Percentiles rank a stretch among this genome's conserved stretches.
Evolutionary conservation across 2,113 vertebrate species (phyloP).

Genomic region (Ceuthmochares aereus): DNA sequence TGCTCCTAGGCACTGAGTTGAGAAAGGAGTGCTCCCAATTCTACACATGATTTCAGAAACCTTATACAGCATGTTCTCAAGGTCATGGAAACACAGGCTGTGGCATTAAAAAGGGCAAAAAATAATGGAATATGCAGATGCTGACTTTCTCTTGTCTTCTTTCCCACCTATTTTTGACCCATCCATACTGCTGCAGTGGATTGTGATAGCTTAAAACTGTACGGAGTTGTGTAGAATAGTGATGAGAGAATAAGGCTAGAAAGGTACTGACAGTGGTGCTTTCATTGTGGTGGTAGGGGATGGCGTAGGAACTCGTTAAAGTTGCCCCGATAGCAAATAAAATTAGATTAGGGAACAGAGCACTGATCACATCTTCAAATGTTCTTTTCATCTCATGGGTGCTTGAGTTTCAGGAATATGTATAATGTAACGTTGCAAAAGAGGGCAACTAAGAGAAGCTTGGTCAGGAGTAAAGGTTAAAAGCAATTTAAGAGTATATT

Average conservation of each 20-base stretch:
- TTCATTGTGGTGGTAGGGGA: neutral
- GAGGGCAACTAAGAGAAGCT: constrained; percentile 13
- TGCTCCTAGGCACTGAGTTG: neutral
- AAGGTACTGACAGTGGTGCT: neutral
- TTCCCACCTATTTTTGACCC: fast-evolving
- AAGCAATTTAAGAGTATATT: neutral
- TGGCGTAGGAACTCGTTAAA: neutral
- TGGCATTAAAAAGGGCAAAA: neutral
- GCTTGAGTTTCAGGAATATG: constrained; percentile 3
- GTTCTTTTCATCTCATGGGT: neutral
- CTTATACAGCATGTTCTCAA: neutral
- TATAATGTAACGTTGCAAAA: neutral
- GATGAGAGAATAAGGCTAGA: neutral
- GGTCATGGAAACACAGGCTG: neutral
- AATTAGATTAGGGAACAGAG: neutral
- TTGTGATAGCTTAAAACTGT: neutral
- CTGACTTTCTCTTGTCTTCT: neutral
- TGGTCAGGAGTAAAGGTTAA: constrained; percentile 48
- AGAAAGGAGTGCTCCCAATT: neutral
- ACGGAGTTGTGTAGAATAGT: neutral
- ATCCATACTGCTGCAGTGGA: neutral
- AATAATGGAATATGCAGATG: neutral
- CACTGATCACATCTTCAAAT: neutral
- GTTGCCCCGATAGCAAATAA: neutral
- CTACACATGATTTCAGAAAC: neutral